These are phyloP conservation scores for Poecilus cupreus DNA, from an alignment of 2,888 invertebrate species.

Conservation along the genomic window DNA sequence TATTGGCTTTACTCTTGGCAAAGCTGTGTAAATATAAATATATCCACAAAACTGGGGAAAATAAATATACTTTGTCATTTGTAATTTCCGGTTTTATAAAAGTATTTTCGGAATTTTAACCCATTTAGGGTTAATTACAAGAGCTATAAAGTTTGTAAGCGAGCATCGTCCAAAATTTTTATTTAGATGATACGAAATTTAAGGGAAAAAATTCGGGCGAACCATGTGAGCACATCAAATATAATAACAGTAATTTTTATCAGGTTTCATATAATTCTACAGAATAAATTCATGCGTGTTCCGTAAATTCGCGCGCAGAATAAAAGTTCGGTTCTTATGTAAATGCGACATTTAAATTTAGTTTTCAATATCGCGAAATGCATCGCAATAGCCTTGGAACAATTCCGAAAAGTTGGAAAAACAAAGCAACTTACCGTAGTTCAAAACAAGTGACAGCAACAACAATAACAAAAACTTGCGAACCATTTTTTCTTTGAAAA, in stretches of 20 bases:
- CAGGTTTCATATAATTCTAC: neutral
- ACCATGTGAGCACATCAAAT: too few relatives aligned
- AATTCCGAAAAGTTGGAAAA: neutral
- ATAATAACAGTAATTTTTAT: too few relatives aligned
- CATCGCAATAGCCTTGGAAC: neutral
- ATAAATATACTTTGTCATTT: slow-evolving; percentile 10
- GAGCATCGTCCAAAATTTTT: too few relatives aligned
- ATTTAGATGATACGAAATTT: too few relatives aligned
- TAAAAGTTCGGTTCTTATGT: slow-evolving; percentile 13
- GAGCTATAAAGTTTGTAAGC: neutral
- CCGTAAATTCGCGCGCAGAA: neutral
- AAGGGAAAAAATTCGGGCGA: too few relatives aligned
- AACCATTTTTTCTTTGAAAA: slow-evolving; percentile 41
- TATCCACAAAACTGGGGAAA: neutral
- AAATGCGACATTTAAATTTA: neutral
- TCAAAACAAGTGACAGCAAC: slow-evolving; percentile 45
- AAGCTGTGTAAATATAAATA: neutral
- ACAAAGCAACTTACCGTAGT: slow-evolving; percentile 44
- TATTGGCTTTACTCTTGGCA: neutral
- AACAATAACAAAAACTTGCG: slow-evolving; percentile 45
- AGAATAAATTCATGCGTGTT: neutral
- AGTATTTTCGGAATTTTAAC: neutral
- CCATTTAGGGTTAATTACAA: neutral
- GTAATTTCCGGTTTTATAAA: neutral
- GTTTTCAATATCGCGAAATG: neutral